Base-by-base conservation (phyloP, 2,113 vertebrate species). In the Terrapene triunguis region DNA sequence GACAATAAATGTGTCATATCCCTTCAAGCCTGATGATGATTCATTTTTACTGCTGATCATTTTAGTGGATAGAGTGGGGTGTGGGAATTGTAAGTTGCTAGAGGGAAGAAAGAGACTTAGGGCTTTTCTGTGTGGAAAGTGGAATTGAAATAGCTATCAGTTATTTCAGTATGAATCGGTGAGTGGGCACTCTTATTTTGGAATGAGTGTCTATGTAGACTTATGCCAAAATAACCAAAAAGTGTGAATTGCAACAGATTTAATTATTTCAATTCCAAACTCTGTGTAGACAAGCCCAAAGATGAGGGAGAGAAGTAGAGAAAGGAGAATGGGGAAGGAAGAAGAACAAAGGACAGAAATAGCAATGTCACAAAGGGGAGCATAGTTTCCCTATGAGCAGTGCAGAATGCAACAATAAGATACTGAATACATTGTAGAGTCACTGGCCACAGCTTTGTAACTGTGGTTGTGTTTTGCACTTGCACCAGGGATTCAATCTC, bases 21-120 rank as follows among this genome's bases (percentile, higher is more conserved):
- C 29, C 59, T 17, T 74, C n/a, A 42, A 24, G 21, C 9, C 38
- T 38, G 38, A 74, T 74, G n/a, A 74, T 38, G n/a, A 74, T n/a
- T 42, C 11, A 42, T 89, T 50, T 55, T 24, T 1, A 2, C 83
- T 47, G 87, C 32, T 76, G 81, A 35, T n/a, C 55, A 10, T 92
- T 85, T 89, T 9, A 1, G 59, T 50, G 78, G 78, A 53, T 76
- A 55, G 59, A 25, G 2, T 25, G 47, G n/a, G 29, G 10, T 80
- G 11, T 78, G 21, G 51, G 90, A 96, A 80, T 80, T 95, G 62
- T 65, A 88, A 86, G 8, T 44, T 4, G 48, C 48, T 6, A 92
- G 91, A 32, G 74, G 90, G 92, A 92, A 93, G 92, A 89, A 82
- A 74, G 1, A 50, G 44, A 53, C 38, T 93, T 90, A 57, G 44